Base-by-base conservation (phyloP, 2,888 invertebrate genomes). In the Netelia inedita region DNA sequence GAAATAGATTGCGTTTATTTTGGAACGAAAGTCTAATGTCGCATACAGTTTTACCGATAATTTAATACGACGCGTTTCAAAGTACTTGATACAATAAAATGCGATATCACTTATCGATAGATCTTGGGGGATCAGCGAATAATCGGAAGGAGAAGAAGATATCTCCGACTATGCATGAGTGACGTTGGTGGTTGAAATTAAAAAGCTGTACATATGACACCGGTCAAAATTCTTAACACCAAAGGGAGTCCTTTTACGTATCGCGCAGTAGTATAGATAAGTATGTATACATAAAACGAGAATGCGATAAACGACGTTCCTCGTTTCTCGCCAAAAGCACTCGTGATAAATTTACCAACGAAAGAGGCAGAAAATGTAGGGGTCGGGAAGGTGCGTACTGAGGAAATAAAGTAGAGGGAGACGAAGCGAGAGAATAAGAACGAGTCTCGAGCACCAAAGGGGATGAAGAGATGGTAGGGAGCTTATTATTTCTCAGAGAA, bases 401-500 rank as follows among this genome's bases (percentile, higher is more conserved):
- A 10, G 19, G 16, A 50, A 46, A 61, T 35, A 66, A 79, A 74
- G 76, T 50, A 68, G 63, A 74, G 68, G 71, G 66, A 57, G 5
- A 78, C 68, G 50, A 76, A 69, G 57, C 72, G 72, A 78, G 80
- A 79, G 69, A 75, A 76, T 76, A 72, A 57, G 72, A 72, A 72
- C 23, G 65, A 68, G 78, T 72, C 80, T 59, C 55, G 74, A 73
- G 79, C 73, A 73, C 68, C 50, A 76, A 81, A 83, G 82, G 80
- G 82, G 85, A 82, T 79, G 73, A 84, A 78, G 84, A 75, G 73
- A 86, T 85, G 85, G 87, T 88, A 89, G 88, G 89, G 90, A 91
- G 92, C 92, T 92, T 92, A 92, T 92, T 92, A 92, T 92, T 90
- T 89, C 82, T 85, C 83, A 50, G 78, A 59, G 86, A 88, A 87